Percentiles rank a stretch among this genome's conserved stretches.
Evolutionary conservation across 1,140 invertebrate genomes (phyloP).

Genomic region (Drosophila pandora): DNA sequence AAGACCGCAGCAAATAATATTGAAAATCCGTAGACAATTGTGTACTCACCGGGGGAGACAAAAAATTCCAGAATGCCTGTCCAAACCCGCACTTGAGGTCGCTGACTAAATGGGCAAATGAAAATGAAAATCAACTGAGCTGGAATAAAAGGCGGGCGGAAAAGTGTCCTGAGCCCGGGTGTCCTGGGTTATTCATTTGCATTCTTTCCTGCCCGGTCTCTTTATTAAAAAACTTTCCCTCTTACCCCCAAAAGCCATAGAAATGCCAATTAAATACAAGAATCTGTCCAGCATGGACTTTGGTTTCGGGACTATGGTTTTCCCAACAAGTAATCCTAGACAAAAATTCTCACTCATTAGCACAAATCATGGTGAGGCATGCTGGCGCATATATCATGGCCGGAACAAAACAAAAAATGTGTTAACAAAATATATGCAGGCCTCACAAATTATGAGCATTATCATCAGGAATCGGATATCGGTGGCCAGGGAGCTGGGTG

Average conservation of each 20-base stretch:
- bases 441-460: constrained; percentile 79
- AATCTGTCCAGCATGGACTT: constrained; percentile 36
- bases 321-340: constrained; percentile 38
- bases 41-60: constrained; percentile 56
- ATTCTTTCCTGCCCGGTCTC: constrained; percentile 34
- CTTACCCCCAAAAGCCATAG: neutral
- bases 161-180: constrained; percentile 54
- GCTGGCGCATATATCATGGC: constrained; percentile 66
- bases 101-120: constrained; percentile 61
- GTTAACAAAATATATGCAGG: constrained; percentile 59
- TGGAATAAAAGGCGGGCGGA: constrained; percentile 48
- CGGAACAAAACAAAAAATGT: constrained; percentile 16
- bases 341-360: constrained; percentile 59
- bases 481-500: constrained; percentile 6
- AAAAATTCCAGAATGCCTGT: constrained; percentile 45
- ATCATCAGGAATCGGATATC: constrained; percentile 52
- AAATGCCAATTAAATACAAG: constrained; percentile 66
- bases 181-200: constrained; percentile 48
- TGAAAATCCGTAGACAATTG: constrained; percentile 80
- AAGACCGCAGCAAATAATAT: constrained; percentile 78
- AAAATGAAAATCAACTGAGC: constrained; percentile 75
- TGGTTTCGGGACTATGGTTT: constrained; percentile 5
- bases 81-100: constrained; percentile 68
- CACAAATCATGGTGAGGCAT: constrained; percentile 69
- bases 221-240: constrained; percentile 75